Base-by-base conservation (phyloP, 2,797 vertebrate species). In the Menidia menidia region DNA sequence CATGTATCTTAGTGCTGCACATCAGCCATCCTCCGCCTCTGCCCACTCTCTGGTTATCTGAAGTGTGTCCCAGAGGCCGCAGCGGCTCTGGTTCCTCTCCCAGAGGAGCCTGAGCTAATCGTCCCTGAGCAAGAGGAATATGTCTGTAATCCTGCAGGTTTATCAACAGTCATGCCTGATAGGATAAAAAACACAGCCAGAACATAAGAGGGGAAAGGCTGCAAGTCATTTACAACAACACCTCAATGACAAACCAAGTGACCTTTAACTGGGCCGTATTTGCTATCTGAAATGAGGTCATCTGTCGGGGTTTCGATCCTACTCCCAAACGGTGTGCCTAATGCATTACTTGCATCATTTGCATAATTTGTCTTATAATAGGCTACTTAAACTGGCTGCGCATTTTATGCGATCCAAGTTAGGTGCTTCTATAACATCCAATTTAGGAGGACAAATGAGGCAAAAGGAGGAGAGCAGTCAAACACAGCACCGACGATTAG, bases 81-180 rank as follows among this genome's bases (percentile, higher is more conserved):
- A 79, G 82, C 82, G 84, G 87, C 91, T 93, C 90, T 87, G 87
- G 91, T 93, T 91, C 86, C 87, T 87, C 87, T 92, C 89, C 88
- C 90, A 71, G 82, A 80, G 82, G 88, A 92, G 84, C 72, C 87
- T 57, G 66, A 82, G 81, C 81, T 92, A 90, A 92, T 91, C 88
- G 71, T 80, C 77, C 89, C 69, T 60, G 71, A 81, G 82, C 63
- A 56, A 73, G 84, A 76, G 77, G 77, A 84, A 83, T 82, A 55
- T 32, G 88, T 87, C 84, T 86, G 86, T 94, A 93, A 94, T 94
- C 93, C 92, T 87, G 76, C 68, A 75, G 87, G 84, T 94, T 94
- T 94, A 93, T 94, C 90, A 89, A 89, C 83, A 73, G 64, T 78
- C 81, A 73, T 71, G 81, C 75, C 75, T 71, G 84, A 88, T 81